Evolutionary conservation across 2,797 vertebrate genomes (phyloP), one percentile per base, ranked within the genome.

Genomic region (Scolopax bukidnonensis): DNA sequence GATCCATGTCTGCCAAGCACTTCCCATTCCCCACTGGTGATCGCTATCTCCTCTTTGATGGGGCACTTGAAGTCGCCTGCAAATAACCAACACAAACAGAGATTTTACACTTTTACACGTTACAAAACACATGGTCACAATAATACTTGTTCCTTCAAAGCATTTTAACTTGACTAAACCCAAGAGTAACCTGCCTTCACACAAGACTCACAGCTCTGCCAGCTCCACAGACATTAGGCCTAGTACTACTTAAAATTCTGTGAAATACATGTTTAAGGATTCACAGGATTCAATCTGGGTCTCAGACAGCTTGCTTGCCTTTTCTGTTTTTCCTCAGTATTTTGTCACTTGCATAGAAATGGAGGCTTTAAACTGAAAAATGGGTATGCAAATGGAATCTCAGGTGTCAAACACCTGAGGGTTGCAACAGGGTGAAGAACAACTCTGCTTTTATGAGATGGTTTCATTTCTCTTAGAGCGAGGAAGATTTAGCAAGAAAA

Each of bases 11-110:
- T 97, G 91, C 98, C 98, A 80, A 98, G 98, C 56, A 98, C 98
- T 95, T 98, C 98, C 98, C 98, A 98, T 61, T 98, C 98, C 63
- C 98, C 98, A 54, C 96, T 98, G 94, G 98, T 98, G 91, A 98
- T 87, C 2, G 98, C 95, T 78, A 96, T 81, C 90, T 98, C 98
- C 87, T 98, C 98, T 97, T 98, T 98, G 94, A 98, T 81, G 57
- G 97, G 98, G 59, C 98, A 98, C 87, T 98, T 98, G 97, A 98
- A 98, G 87, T 98, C 98, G 96, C 97, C 98, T 98, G 82, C 76
- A 96, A 93, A 94, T 8, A 91, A 56, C 23, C 74, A 76, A 93
- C 7, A 78, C 9, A 95, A 33, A 87, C 23, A 89, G 51, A 82
- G 63, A 94, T 84, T 93, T 63, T 84, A 89, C 32, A 87, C 7